These are phyloP conservation scores for Pitta sordida DNA, from an alignment of 2,113 vertebrate genomes.

Conservation along the genomic window DNA sequence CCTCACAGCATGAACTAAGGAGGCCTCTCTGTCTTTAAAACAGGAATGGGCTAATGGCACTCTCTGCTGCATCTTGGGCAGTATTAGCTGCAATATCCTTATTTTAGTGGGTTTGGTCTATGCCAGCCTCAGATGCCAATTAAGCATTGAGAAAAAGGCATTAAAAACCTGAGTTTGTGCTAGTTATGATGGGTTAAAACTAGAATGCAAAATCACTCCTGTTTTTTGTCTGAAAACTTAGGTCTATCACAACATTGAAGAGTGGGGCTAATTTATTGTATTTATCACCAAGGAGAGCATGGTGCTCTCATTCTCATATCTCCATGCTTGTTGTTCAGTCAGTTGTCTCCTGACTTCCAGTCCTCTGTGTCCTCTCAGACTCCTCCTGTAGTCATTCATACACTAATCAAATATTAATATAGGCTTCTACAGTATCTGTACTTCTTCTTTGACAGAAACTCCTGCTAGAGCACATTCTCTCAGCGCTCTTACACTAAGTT, in stretches of 20 bases:
- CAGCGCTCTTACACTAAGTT: constrained; percentile 20
- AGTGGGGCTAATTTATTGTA: not conserved
- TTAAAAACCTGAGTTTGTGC: not conserved
- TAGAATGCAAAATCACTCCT: not conserved
- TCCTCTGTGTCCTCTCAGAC: not conserved
- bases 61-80: not conserved
- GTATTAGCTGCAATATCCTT: not conserved
- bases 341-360: not conserved
- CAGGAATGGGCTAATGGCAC: not conserved
- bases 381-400: not conserved
- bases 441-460: constrained; percentile 61
- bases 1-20: not conserved
- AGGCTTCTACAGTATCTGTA: constrained; percentile 35
- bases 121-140: not conserved
- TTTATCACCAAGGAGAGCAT: not conserved
- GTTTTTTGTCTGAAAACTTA: not conserved
- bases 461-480: constrained; percentile 34
- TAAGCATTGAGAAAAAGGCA: not conserved
- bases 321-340: not conserved
- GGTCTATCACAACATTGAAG: not conserved
- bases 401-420: not conserved
- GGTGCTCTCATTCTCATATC: not conserved
- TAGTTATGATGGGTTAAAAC: not conserved
- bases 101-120: not conserved
- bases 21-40: not conserved